These are phyloP conservation scores for Brienomyrus longianalis DNA, from an alignment of 2,113 vertebrate species.

Conservation along the genomic window DNA sequence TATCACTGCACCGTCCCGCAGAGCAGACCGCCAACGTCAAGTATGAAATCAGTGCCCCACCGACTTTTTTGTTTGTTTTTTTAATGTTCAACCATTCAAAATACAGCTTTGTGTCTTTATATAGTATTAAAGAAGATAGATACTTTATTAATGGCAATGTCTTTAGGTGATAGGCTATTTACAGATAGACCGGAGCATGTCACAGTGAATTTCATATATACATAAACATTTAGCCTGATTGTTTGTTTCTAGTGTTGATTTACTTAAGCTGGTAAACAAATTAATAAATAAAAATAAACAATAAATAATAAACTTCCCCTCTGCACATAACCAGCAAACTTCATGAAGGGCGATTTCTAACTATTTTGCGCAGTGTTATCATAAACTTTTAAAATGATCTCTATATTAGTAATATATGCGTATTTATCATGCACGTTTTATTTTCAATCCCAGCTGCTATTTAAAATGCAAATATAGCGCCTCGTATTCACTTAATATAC, in stretches of 20 bases:
- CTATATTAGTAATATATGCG: neutral
- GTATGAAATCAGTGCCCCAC: neutral
- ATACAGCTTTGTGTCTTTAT: neutral
- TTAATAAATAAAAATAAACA: neutral
- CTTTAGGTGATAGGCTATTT: neutral
- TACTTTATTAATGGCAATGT: too few species aligned
- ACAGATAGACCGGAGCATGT: neutral
- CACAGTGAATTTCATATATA: neutral
- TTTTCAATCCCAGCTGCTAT: neutral
- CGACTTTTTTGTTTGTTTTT: neutral
- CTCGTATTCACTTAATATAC: neutral
- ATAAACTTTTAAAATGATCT: neutral
- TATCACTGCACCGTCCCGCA: neutral
- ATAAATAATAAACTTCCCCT: neutral
- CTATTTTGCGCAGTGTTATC: neutral
- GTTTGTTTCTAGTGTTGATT: neutral
- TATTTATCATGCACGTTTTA: neutral
- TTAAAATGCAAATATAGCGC: neutral
- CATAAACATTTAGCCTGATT: neutral
- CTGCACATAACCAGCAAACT: neutral
- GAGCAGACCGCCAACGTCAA: neutral
- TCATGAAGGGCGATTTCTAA: neutral
- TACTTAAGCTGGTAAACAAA: neutral
- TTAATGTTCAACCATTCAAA: neutral
- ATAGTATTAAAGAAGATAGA: neutral